A percentile compares a stretch with the other conserved stretches of the same genome.
These are phyloP conservation scores for Ligdia adustata DNA, from an alignment of 2,888 invertebrate species.

Conservation along the genomic window DNA sequence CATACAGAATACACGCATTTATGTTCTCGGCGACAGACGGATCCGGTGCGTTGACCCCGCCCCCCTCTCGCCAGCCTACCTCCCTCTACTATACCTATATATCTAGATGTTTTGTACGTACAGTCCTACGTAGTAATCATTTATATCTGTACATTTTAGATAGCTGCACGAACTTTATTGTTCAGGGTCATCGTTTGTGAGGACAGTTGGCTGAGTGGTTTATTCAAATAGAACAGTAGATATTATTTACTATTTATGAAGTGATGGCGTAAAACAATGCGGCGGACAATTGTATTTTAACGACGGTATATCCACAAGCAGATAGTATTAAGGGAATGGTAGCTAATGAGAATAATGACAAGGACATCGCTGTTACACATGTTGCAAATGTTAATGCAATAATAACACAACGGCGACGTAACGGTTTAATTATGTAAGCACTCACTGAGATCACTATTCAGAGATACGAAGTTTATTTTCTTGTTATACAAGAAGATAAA, in stretches of 20 bases:
- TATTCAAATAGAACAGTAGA: constrained; percentile 23
- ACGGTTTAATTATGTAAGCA: too few species aligned
- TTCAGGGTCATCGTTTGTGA: constrained; percentile 34
- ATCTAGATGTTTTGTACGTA: constrained; percentile 19
- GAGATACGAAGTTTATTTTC: too few species aligned
- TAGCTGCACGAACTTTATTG: constrained; percentile 23
- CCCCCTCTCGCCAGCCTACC: constrained; percentile 53
- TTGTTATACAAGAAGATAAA: too few species aligned
- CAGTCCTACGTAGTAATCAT: constrained; percentile 8
- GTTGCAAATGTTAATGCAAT: too few species aligned
- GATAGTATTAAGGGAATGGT: background rate
- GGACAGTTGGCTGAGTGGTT: constrained; percentile 16
- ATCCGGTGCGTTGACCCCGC: constrained; percentile 80
- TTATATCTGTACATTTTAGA: constrained; percentile 14
- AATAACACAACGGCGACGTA: too few species aligned
- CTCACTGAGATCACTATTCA: too few species aligned
- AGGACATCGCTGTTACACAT: too few species aligned
- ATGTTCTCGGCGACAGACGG: constrained; percentile 71
- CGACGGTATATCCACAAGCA: constrained; percentile 22
- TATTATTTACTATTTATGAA: constrained; percentile 18
- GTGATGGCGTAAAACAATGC: constrained; percentile 23
- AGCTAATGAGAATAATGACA: constrained; percentile 9
- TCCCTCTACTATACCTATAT: constrained; percentile 33
- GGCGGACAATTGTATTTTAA: constrained; percentile 12
- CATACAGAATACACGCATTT: constrained; percentile 40